phyloP scores from a whole-genome alignment of 1,140 invertebrate genomes.

The Sitophilus oryzae region DNA sequence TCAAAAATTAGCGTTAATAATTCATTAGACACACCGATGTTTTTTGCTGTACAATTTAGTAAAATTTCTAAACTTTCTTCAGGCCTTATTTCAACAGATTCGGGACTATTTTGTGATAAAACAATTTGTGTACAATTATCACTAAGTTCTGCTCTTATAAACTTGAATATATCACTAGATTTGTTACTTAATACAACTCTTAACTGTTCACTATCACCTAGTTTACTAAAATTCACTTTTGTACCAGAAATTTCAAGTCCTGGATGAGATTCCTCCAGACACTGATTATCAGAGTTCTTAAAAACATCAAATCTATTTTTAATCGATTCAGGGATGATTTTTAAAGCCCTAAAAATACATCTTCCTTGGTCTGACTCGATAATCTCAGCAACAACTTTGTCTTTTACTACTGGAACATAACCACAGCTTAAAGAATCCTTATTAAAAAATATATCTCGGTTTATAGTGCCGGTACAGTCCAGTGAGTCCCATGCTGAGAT shows the following conservation, averaged over 20 bases:
- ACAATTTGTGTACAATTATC: background rate
- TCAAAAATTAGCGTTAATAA: constrained; percentile 53
- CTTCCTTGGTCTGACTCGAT: constrained; percentile 62
- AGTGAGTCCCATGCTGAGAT: constrained; percentile 51
- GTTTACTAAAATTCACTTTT: constrained; percentile 36
- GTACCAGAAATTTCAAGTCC: constrained; percentile 35
- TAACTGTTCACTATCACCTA: constrained; percentile 42
- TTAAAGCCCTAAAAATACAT: constrained; percentile 56
- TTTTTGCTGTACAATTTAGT: constrained; percentile 49
- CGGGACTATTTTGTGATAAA: constrained; percentile 19
- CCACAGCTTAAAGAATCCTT: constrained; percentile 47
- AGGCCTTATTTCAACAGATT: constrained; percentile 41
- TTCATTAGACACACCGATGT: constrained; percentile 55
- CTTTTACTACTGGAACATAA: constrained; percentile 50
- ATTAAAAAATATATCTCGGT: constrained; percentile 52
- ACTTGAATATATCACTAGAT: constrained; percentile 22
- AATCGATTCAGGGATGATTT: constrained; percentile 42
- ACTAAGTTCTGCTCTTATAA: constrained; percentile 27
- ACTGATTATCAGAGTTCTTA: constrained; percentile 11
- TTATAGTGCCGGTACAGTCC: constrained; percentile 46
- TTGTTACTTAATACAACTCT: constrained; percentile 32
- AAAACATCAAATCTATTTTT: constrained; percentile 28
- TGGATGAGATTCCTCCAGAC: constrained; percentile 27
- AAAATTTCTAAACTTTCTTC: constrained; percentile 37
- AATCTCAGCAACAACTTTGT: constrained; percentile 54